Evolutionary conservation across 2,797 vertebrate species (phyloP), one percentile per base, ranked within the genome.

Genomic region (Helicolenus hilgendorfi): DNA sequence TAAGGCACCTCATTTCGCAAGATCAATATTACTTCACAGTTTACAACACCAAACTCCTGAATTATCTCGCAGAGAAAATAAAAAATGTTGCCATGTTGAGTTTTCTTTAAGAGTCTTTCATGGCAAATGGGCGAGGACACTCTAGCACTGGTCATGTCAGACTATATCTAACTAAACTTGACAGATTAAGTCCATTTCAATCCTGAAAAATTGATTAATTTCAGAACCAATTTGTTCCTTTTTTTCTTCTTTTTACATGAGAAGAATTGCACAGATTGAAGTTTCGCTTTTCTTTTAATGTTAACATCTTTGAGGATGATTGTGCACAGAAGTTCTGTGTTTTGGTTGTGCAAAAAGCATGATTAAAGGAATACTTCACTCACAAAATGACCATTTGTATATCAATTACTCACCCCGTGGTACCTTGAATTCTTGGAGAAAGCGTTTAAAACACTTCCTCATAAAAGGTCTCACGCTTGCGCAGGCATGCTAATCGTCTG

Each of bases 21-120:
- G 65, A 93, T 92, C 92, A 84, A 92, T 88, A 86, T 69, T 77
- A 82, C 77, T 70, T 33, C 53, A 91, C 45, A 68, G 76, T 91
- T 89, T 83, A 88, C 72, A 79, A 81, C 72, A 24, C 26, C 62
- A 41, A 77, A 72, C 72, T 56, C 41, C 4, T n/a, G 70, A 53
- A 85, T 86, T 68, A 78, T 90, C 79, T 86, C 77, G 53, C 38
- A 77, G 59, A 70, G 74, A 80, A 67, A 72, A 79, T 4, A 79
- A 77, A 77, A 90, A 49, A 49, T 49, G 20, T 4, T 35, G 64
- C 24, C 69, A 76, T 83, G 20, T 49, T 9, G n/a, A 56, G 36
- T 65, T 22, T 73, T 78, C 4, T 58, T 35, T 22, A 68, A 15
- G 27, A 67, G 27, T 74, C 10, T 75, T 53, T 22, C 20, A 22